phyloP scores from a whole-genome alignment of 2,888 invertebrate species.

The Cabera pusaria region DNA sequence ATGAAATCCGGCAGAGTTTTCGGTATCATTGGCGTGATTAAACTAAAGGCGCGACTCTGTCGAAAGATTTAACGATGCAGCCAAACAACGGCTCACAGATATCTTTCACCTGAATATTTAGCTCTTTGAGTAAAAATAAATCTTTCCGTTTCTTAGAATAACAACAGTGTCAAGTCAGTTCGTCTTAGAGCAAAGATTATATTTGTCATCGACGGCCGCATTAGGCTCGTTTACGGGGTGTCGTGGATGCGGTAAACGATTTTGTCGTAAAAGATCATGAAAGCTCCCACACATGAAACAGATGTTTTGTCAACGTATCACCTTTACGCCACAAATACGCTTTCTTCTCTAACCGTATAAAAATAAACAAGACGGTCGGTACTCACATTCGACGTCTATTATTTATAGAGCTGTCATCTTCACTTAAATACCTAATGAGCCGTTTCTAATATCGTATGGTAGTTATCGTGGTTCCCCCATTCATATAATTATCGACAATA shows the following conservation, averaged over 20 bases:
- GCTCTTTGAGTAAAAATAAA: conserved; percentile 81
- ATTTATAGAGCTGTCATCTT: conserved; percentile 78
- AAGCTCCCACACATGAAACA: conserved; percentile 59
- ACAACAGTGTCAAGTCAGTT: conserved; percentile 77
- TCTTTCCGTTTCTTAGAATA: conserved; percentile 76
- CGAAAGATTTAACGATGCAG: conserved; percentile 74
- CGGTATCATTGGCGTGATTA: conserved; percentile 81
- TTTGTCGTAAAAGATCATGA: conserved; percentile 55
- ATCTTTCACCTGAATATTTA: conserved; percentile 82
- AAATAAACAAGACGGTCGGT: conserved; percentile 60
- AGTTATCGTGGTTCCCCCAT: conserved; percentile 63
- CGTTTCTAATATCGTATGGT: conserved; percentile 74
- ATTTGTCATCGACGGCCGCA: conserved; percentile 77
- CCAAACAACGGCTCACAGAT: conserved; percentile 73
- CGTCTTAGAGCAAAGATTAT: conserved; percentile 78
- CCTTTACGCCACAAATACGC: conserved; percentile 52
- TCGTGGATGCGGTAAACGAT: conserved; percentile 68
- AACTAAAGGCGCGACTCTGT: conserved; percentile 55
- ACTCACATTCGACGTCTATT: conserved; percentile 54
- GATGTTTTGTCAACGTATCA: conserved; percentile 70
- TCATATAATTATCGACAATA: conserved; percentile 65
- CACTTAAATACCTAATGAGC: conserved; percentile 79
- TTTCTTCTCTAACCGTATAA: conserved; percentile 54
- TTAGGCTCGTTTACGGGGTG: conserved; percentile 72
- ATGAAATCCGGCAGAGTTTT: conserved; percentile 70